phyloP scores from a whole-genome alignment of 2,113 vertebrate species.

The Chamaea fasciata region DNA sequence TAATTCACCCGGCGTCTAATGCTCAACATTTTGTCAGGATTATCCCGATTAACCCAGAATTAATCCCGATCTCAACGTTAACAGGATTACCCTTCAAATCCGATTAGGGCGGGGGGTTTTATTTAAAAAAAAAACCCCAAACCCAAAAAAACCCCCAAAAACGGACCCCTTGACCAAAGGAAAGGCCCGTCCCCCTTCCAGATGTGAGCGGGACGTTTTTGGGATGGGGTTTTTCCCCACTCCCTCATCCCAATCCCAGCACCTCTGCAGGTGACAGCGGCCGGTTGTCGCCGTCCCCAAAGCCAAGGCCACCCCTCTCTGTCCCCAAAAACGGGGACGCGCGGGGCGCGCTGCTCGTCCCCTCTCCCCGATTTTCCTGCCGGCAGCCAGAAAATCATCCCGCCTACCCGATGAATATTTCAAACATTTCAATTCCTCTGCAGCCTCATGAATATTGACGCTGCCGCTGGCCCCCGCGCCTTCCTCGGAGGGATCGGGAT shows the following conservation, averaged over 20 bases:
- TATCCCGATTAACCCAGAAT: conserved; percentile 68
- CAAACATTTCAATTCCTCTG: not conserved
- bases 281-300: rapidly evolving
- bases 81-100: conserved; percentile 62
- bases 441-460: conserved; percentile 34
- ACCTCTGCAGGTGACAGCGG: not conserved
- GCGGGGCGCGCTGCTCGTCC: not conserved
- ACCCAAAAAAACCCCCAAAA: no score
- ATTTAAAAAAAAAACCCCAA: not conserved
- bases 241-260: not conserved
- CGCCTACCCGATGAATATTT: not conserved
- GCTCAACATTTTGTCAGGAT: conserved; percentile 63
- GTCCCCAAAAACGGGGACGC: not conserved
- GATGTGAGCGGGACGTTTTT: not conserved
- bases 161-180: conserved; percentile 3
- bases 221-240: rapidly evolving
- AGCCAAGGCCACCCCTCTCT: not conserved
- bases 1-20: conserved; percentile 13
- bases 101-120: conserved; percentile 10
- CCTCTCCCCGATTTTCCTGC: not conserved
- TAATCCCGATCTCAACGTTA: conserved; percentile 65
- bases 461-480: not conserved
- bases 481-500: not conserved
- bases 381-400: no score
- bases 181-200: not conserved